These are phyloP conservation scores for Apostichopus japonicus DNA, from an alignment of 35 echinoderm and acorn worm genomes.

Conservation along the genomic window DNA sequence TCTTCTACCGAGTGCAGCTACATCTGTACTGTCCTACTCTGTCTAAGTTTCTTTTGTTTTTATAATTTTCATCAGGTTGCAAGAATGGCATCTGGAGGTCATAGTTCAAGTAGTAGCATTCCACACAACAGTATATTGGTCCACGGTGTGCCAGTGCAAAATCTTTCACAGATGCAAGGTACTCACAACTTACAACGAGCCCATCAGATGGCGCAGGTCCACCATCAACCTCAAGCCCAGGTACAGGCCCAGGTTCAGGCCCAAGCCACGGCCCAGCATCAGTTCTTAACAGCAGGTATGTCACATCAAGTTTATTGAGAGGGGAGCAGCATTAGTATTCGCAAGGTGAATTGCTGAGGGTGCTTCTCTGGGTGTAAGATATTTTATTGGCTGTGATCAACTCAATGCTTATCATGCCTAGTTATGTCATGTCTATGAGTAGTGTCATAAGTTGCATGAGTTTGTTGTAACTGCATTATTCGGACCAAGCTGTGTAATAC, in stretches of 20 bases:
- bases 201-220: constrained; percentile 4
- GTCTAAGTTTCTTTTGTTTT: not conserved
- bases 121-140: constrained; percentile 11
- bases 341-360: too few species aligned
- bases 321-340: too few species aligned
- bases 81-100: constrained; percentile 5
- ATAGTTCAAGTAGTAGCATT: not conserved
- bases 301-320: not conserved
- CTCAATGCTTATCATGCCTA: too few species aligned
- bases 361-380: too few species aligned
- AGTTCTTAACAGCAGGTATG: constrained; percentile 27
- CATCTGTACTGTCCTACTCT: not conserved
- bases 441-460: too few species aligned
- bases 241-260: not conserved
- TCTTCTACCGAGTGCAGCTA: not conserved
- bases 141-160: constrained; percentile 32
- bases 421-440: too few species aligned
- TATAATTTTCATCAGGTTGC: not conserved
- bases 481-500: too few species aligned
- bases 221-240: constrained; percentile 28
- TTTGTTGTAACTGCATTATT: too few species aligned
- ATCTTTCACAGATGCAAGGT: constrained; percentile 4
- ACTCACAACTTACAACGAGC: not conserved
- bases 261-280: constrained; percentile 9
- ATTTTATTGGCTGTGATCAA: too few species aligned